phyloP scores from a whole-genome alignment of 2,113 vertebrate species.

The Pholis gunnellus region DNA sequence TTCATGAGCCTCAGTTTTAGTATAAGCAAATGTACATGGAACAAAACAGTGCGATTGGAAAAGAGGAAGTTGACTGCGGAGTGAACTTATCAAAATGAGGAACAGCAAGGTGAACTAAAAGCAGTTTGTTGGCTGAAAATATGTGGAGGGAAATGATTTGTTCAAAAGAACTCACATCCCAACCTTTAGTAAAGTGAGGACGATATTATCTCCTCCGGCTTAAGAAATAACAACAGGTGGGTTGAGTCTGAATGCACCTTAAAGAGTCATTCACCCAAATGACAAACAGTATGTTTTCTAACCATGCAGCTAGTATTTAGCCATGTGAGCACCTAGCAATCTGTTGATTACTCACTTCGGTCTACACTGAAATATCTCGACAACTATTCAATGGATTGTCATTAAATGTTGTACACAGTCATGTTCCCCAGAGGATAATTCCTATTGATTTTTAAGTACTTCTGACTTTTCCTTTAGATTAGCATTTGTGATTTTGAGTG shows the following conservation, averaged over 20 bases:
- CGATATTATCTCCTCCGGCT: too few relatives aligned
- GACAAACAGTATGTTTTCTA: background rate
- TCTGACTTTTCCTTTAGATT: background rate
- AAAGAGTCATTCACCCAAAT: background rate
- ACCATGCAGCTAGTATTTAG: background rate
- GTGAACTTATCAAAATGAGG: slow-evolving; percentile 8
- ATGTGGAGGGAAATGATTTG: background rate
- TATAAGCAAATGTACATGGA: background rate
- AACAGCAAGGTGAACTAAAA: slow-evolving; percentile 13
- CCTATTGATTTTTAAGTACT: background rate
- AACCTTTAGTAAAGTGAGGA: background rate
- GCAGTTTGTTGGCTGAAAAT: background rate
- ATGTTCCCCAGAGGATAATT: background rate
- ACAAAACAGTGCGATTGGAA: background rate
- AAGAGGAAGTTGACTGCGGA: background rate
- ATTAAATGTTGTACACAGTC: too few relatives aligned
- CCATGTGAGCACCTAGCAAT: background rate
- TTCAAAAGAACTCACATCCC: background rate
- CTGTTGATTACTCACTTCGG: background rate
- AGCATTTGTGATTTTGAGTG: background rate
- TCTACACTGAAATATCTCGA: background rate
- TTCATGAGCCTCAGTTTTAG: background rate
- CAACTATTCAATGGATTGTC: background rate
- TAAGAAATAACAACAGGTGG: background rate
- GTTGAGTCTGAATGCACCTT: background rate